Base-by-base conservation (phyloP, 1,140 invertebrate genomes). In the Trichonephila inaurata region DNA sequence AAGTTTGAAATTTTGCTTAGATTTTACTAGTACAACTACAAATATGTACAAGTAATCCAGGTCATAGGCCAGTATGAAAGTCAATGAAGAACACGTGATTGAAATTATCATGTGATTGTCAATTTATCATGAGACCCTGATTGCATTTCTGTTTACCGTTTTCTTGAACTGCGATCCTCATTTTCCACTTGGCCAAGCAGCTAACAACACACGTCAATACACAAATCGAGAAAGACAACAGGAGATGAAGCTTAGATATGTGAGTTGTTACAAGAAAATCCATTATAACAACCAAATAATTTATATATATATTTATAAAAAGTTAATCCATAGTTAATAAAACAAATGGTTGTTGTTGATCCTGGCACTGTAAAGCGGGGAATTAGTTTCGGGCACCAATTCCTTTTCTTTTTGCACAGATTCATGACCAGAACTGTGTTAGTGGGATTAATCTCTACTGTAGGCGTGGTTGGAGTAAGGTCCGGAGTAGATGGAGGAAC, bases 391-490 rank as follows among this genome's bases (percentile, higher is more conserved):
- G 18, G 28, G 24, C 1, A 33, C 19, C 24, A 0, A 81, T 14
- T 12, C 24, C 7, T 6, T 2, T 12, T 14, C 24, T 8, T 12
- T 2, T 77, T 19, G 10, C 16, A 12, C 16, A 33, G 77, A 21
- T 44, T 33, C 19, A 44, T n/a, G 10, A 24, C 24, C 24, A 69
- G 66, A 24, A 24, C 66, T 8, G 66, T n/a, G 66, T 24, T 12
- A 5, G 21, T 19, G 6, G 21, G 64, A 10, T 51, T 40, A 95
- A 91, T 95, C 95, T 92, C 95, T 98, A 95, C 97, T 98, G 96
- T 98, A 99, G 86, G 98, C 98, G 93, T 98, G 98, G 96, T 99
- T 99, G 91, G 98, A 98, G 95, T 99, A 99, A 0, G 98, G 98
- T 95, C 98, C 98, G 66, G 96, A 96, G 96, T 99, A 99, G 77